Evolutionary conservation across 2,113 vertebrate species (phyloP), one percentile per base, ranked within the genome.

Genomic region (Saguinus midas): DNA sequence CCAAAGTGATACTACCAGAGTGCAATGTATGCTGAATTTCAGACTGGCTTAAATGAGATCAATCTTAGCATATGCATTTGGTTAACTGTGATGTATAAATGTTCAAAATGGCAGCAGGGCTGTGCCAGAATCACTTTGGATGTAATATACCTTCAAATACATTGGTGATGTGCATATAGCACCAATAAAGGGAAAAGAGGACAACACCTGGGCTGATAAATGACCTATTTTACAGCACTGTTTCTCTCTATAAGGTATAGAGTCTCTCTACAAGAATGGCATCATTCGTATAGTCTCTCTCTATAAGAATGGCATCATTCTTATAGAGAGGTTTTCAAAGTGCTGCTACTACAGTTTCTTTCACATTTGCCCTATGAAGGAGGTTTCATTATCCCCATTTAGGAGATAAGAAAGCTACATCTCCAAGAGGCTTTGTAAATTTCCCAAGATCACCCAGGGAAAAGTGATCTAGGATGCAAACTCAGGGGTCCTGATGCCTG

Each of bases 51-150:
- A 87, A 81, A 58, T n/a, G 61, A 86, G 55, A 25, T 17, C 45
- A n/a, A 48, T 94, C 14, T 73, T 95, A 72, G 57, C 82, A 68
- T 58, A 32, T 37, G 25, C 85, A 97, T 75, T 87, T 88, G 35
- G 50, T 25, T 82, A 93, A 64, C n/a, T 86, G 95, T 86, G 95
- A 93, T 50, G 0, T 35, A 17, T n/a, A n/a, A 78, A 55, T 80
- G n/a, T 35, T 93, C 55, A n/a, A 68, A 91, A 95, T 29, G n/a
- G 70, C 25, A 95, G 29, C 20, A 52, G 37, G 7, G 8, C 10
- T 52, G 3, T 35, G 52, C 75, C 57, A 58, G 43, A 48, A 37
- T 96, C 82, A 80, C 57, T 79, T 1, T 79, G 70, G 57, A 76
- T 55, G 13, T 16, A 48, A 11, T 3, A 21, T 35, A 64, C 29